These are phyloP conservation scores for Lucilia sericata DNA, from an alignment of 1,140 invertebrate species.

Conservation along the genomic window DNA sequence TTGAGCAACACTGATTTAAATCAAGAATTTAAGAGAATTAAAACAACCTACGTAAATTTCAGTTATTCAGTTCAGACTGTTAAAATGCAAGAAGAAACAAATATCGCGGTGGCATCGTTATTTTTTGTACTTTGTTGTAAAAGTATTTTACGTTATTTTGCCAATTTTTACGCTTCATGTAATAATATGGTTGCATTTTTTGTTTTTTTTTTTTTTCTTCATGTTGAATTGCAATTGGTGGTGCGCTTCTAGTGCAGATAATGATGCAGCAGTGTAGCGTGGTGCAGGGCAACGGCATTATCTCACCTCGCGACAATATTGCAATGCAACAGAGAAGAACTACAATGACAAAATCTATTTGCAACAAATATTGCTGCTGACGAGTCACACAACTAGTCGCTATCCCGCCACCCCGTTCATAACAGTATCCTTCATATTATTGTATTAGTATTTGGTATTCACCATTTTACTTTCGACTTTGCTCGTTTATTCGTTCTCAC, in stretches of 20 bases:
- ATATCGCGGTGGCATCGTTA: neutral
- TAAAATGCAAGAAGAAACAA: no score
- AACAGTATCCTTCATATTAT: neutral
- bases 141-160: slow-evolving; percentile 43
- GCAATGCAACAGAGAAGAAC: neutral
- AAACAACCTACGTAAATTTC: no score
- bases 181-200: slow-evolving; percentile 37
- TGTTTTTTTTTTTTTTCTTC: neutral
- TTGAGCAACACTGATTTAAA: no score
- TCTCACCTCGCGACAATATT: neutral
- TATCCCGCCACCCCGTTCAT: neutral
- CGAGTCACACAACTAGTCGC: no score
- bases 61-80: no score
- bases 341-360: neutral
- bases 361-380: neutral
- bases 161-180: slow-evolving; percentile 44
- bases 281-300: neutral
- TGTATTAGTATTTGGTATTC: neutral
- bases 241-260: neutral
- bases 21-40: neutral
- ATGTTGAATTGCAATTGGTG: neutral
- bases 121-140: slow-evolving; percentile 32
- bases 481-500: neutral
- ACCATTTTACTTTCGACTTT: neutral
- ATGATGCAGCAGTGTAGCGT: neutral